Conservation (phyloP, 2,888 invertebrate species). For the Gryllus longicercus region DNA sequence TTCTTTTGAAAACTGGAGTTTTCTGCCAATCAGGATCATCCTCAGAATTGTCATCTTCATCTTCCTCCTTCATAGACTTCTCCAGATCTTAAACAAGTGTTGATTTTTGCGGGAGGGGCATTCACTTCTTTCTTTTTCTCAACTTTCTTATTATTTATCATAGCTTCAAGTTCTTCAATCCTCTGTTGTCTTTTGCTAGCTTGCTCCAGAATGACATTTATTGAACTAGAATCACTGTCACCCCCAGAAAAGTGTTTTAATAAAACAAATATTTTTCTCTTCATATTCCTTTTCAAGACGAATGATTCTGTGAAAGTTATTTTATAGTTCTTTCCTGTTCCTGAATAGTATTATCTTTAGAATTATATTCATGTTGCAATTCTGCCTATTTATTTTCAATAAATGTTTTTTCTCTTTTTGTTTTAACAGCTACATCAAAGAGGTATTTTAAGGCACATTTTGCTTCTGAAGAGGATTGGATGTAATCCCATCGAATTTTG, state of each 20-base stretch:
- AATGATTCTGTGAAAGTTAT: conserved; percentile 47
- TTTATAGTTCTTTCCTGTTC: background rate
- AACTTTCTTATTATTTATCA: background rate
- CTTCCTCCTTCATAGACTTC: conserved; percentile 46
- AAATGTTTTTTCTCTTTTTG: conserved; percentile 45
- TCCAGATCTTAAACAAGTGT: conserved; percentile 43
- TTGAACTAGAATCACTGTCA: background rate
- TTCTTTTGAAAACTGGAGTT: conserved; percentile 60
- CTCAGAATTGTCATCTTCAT: conserved; percentile 47
- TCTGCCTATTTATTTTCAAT: conserved; percentile 39
- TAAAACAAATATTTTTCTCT: conserved; percentile 50
- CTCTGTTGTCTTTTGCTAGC: conserved; percentile 31
- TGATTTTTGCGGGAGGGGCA: too few relatives aligned
- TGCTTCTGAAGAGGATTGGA: conserved; percentile 74
- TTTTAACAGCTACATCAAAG: conserved; percentile 57
- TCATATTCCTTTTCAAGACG: conserved; percentile 59
- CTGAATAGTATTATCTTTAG: background rate
- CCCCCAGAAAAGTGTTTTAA: conserved; percentile 34
- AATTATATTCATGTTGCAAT: conserved; percentile 36
- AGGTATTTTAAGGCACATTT: conserved; percentile 68
- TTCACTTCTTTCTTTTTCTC: background rate
- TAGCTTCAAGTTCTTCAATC: conserved; percentile 22
- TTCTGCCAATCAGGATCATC: conserved; percentile 68
- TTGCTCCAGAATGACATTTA: conserved; percentile 22
- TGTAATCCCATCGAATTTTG: conserved; percentile 65